Conservation (phyloP, 2,888 invertebrate genomes). For the Cheilosia variabilis region DNA sequence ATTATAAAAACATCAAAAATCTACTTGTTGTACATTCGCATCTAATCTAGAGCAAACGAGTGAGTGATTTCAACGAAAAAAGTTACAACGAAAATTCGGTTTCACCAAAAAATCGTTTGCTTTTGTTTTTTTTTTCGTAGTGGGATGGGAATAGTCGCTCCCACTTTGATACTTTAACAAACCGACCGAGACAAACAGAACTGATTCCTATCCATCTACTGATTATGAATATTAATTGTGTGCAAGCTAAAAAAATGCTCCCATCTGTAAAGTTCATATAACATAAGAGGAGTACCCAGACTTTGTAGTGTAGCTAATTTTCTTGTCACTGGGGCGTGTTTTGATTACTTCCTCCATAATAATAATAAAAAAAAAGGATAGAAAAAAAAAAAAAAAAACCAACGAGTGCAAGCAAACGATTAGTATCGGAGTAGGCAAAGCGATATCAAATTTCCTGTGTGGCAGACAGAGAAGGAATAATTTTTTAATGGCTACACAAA, state of each 20-base stretch:
- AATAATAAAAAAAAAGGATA: constrained; percentile 17
- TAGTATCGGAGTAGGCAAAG: constrained; percentile 7
- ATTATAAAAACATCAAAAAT: constrained; percentile 2
- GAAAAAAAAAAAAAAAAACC: background rate
- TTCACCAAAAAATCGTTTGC: constrained; percentile 2
- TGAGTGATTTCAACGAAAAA: constrained; percentile 2
- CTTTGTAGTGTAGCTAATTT: constrained; percentile 3
- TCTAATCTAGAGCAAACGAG: constrained; percentile 11
- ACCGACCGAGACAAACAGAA: constrained; percentile 34
- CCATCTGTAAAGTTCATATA: background rate
- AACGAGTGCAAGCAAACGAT: constrained; percentile 12
- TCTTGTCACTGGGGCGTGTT: constrained; percentile 39
- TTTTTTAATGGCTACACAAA: constrained; percentile 36
- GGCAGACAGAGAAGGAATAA: constrained; percentile 35
- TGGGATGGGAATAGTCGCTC: constrained; percentile 38
- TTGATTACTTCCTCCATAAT: constrained; percentile 36
- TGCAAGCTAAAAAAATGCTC: background rate
- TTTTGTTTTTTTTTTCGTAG: constrained; percentile 45
- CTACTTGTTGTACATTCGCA: background rate
- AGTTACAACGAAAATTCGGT: background rate
- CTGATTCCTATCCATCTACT: background rate
- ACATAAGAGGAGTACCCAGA: background rate
- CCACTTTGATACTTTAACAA: constrained; percentile 21
- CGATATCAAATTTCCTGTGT: background rate
- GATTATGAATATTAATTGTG: constrained; percentile 13